Evolutionary conservation across 2,113 vertebrate species (phyloP).

Genomic region (Bucco capensis): DNA sequence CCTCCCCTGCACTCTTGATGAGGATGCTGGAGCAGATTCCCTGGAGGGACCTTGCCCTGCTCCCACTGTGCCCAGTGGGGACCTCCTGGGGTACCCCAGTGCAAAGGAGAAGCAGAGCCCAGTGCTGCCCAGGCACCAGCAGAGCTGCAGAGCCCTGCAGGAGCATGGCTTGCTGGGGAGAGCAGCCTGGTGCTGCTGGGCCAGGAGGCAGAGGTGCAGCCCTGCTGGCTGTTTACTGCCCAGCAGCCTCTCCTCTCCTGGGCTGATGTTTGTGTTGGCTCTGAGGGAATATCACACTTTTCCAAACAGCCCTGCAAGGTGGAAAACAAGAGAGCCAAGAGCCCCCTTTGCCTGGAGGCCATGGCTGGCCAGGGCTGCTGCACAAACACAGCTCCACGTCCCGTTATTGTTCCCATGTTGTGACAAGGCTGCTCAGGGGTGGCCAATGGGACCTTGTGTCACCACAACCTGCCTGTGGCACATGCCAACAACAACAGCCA

Average conservation of each 20-base stretch:
- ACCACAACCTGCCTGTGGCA: neutral
- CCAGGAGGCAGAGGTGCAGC: neutral
- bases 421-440: slow-evolving; percentile 56
- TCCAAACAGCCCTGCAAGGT: slow-evolving; percentile 29
- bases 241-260: neutral
- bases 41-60: neutral
- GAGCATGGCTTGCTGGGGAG: neutral
- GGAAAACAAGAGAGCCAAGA: slow-evolving; percentile 63
- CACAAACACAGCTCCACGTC: neutral
- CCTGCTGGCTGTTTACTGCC: accelerated
- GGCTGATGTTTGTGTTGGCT: slow-evolving; percentile 74
- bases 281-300: neutral
- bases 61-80: neutral
- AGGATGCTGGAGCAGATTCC: no score
- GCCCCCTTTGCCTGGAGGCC: neutral
- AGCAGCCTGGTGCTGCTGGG: neutral
- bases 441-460: neutral
- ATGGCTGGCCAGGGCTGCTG: neutral
- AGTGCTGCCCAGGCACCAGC: neutral
- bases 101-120: neutral
- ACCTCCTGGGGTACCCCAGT: neutral
- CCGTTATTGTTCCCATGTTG: slow-evolving; percentile 75
- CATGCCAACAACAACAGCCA: slow-evolving; percentile 67
- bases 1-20: neutral
- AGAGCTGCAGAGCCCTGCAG: accelerated